Conservation (phyloP, 2,113 vertebrate genomes). For the Plectropomus leopardus region DNA sequence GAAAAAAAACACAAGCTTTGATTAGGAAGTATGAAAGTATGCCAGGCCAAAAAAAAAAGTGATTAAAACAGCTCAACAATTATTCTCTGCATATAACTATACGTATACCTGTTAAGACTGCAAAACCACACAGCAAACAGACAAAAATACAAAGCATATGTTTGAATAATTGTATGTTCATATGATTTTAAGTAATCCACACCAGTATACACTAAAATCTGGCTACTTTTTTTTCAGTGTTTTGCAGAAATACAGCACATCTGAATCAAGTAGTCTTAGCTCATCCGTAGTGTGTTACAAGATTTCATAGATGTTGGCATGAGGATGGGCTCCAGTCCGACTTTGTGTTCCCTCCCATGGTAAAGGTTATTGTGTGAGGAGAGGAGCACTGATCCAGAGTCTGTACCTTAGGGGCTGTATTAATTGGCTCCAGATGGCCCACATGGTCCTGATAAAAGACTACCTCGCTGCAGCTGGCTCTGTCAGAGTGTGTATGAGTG, state of each 20-base stretch:
- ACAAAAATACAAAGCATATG: background rate
- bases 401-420: conserved; percentile 70
- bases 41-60: background rate
- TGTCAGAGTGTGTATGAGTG: conserved; percentile 1
- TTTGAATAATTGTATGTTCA: background rate
- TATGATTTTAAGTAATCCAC: too few relatives aligned
- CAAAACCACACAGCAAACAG: too few relatives aligned
- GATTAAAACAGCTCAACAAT: background rate
- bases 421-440: conserved; percentile 86
- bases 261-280: conserved; percentile 17
- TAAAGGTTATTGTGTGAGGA: conserved; percentile 75
- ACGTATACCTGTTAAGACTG: background rate
- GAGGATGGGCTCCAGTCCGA: conserved; percentile 60
- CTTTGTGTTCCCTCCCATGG: conserved; percentile 47
- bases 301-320: conserved; percentile 36
- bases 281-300: background rate
- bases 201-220: background rate
- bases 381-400: conserved; percentile 73
- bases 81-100: background rate
- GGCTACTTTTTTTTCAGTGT: background rate
- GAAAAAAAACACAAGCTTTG: background rate
- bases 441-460: conserved; percentile 82
- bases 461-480: conserved; percentile 78
- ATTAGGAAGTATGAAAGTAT: background rate
- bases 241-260: conserved; percentile 2